phyloP scores from a whole-genome alignment of 1,140 invertebrate genomes.

The Sweltsa coloradensis region DNA sequence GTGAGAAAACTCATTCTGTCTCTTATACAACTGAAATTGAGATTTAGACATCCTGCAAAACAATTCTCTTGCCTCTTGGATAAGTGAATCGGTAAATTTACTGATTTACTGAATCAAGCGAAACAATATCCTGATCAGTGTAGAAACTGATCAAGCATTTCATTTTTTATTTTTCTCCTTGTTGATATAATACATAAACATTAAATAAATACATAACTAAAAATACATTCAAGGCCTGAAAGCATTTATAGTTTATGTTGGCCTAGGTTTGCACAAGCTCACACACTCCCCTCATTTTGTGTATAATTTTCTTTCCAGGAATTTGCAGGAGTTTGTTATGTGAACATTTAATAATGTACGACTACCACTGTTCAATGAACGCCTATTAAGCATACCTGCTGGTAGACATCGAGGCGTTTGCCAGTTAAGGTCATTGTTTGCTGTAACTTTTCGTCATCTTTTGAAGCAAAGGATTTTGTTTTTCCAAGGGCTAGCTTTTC shows the following conservation, averaged over 20 bases:
- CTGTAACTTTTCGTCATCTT: constrained; percentile 72
- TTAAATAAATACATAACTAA: background rate
- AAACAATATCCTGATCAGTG: too few relatives aligned
- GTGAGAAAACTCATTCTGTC: too few relatives aligned
- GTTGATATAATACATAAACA: too few relatives aligned
- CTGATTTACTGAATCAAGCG: too few relatives aligned
- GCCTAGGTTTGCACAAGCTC: background rate
- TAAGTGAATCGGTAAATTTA: too few relatives aligned
- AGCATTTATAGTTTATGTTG: background rate
- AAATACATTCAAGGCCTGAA: background rate
- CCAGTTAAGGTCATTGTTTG: constrained; percentile 89
- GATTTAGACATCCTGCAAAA: too few relatives aligned
- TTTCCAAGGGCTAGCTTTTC: constrained; percentile 45
- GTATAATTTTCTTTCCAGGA: background rate
- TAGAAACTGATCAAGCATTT: too few relatives aligned
- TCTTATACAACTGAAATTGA: too few relatives aligned
- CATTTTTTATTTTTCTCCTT: too few relatives aligned
- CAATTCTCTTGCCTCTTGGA: too few relatives aligned
- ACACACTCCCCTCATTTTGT: background rate
- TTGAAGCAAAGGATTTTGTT: constrained; percentile 34
- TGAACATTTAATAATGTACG: constrained; percentile 4
- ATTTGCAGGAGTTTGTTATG: constrained; percentile 5
- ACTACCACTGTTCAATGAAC: background rate
- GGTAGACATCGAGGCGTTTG: constrained; percentile 67
- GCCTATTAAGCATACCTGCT: constrained; percentile 39